Percentiles rank a stretch among this genome's conserved stretches.
phyloP scores from a whole-genome alignment of 2,888 invertebrate species.

The Homarus gammarus region DNA sequence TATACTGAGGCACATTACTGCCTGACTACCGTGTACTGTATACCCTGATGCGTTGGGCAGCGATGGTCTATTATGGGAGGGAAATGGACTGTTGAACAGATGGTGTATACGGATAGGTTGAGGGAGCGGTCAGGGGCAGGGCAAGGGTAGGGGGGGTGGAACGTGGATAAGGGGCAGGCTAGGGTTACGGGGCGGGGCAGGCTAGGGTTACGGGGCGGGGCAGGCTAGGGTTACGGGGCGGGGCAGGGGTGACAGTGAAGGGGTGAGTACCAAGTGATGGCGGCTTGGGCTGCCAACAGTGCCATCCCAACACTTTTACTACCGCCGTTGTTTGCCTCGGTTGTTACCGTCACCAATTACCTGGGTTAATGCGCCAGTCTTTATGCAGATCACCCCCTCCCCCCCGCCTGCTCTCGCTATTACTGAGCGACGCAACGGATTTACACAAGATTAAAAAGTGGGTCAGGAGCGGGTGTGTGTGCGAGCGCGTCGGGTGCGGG shows the following conservation, averaged over 20 bases:
- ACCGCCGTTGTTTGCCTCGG: not conserved
- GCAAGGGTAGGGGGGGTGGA: too few relatives aligned
- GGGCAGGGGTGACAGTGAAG: not conserved
- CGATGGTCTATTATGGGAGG: not conserved
- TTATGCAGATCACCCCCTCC: not conserved
- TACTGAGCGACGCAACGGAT: conserved; percentile 9
- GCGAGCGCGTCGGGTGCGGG: conserved; percentile 22
- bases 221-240: too few relatives aligned
- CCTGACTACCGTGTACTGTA: too few relatives aligned
- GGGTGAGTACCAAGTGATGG: not conserved
- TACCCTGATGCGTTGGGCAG: too few relatives aligned
- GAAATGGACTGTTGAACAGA: conserved; percentile 1
- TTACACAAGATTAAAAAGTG: conserved; percentile 9
- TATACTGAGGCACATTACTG: too few relatives aligned
- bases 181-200: too few relatives aligned
- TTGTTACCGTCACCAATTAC: not conserved
- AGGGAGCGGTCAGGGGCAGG: too few relatives aligned
- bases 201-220: too few relatives aligned
- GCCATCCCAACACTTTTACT: not conserved
- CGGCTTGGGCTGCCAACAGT: not conserved
- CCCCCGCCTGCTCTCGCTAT: not conserved
- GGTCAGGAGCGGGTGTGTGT: conserved; percentile 33
- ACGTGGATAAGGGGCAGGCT: too few relatives aligned
- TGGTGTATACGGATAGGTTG: not conserved
- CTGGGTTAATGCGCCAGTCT: not conserved